Evolutionary conservation across 2,797 vertebrate genomes (phyloP), one percentile per base, ranked within the genome.

Genomic region (Coregonus suidteri): DNA sequence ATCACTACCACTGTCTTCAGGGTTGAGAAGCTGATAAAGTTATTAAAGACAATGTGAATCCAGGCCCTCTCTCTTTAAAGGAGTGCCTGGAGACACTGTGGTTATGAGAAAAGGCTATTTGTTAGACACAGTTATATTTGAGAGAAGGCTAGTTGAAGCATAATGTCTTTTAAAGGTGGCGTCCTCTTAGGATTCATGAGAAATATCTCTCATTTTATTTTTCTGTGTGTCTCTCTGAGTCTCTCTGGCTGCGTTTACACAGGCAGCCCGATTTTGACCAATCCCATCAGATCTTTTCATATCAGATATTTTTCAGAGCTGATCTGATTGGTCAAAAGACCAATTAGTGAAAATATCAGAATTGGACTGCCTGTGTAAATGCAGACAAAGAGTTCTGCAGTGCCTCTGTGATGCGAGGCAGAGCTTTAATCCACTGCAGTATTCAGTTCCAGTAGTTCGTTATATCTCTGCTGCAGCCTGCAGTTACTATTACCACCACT

Each of bases 391-490:
- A 65, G 20, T 84, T 81, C 78, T 82, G 87, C 87, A 87, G 81
- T 82, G 76, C 76, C n/a, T 13, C 16, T 72, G 51, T 53, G 51
- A 15, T 72, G 20, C 6, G 13, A 72, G 41, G 11, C 20, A 18
- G 41, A 35, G 13, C 18, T 74, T 30, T 65, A 56, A 56, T 30
- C 25, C 6, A 65, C 62, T 68, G 56, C 65, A 67, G 78, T 87
- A 88, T 91, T 86, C 51, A 78, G 82, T 90, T 90, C 85, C 83
- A 87, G 87, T 87, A 82, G 79, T 89, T 87, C 89, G 81, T 85
- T 82, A 82, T 88, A 91, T 89, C 78, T 83, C 84, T 82, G 54
- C 54, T 20, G 54, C 76, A 56, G 72, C 83, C 85, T 62, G 64
- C 83, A 78, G 76, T 85, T 88, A 84, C 78, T 90, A 7, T 31